These are phyloP conservation scores for Daktulosphaira vitifoliae DNA, from an alignment of 1,140 invertebrate species.

Conservation along the genomic window DNA sequence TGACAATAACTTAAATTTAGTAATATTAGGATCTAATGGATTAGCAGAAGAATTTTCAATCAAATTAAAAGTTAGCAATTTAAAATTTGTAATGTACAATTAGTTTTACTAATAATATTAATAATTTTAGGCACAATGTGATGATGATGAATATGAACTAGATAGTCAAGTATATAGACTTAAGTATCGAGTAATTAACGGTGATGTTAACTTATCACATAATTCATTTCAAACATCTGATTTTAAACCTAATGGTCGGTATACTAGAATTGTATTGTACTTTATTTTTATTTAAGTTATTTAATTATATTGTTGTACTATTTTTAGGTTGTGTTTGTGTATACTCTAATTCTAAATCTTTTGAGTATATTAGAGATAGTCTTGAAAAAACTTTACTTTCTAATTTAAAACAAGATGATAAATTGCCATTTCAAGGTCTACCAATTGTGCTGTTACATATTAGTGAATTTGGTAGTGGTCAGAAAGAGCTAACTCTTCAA, in stretches of 20 bases:
- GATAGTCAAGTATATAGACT: slow-evolving; percentile 74
- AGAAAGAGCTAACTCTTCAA: slow-evolving; percentile 54
- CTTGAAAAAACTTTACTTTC: slow-evolving; percentile 84
- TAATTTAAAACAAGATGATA: slow-evolving; percentile 83
- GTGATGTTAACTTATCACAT: slow-evolving; percentile 69
- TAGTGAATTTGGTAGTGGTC: slow-evolving; percentile 66
- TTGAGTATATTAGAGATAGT: slow-evolving; percentile 85
- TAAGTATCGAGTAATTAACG: slow-evolving; percentile 76
- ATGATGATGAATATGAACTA: slow-evolving; percentile 76
- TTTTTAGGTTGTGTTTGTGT: slow-evolving; percentile 66
- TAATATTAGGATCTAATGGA: slow-evolving; percentile 66
- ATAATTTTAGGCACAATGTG: slow-evolving; percentile 56
- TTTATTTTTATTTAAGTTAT: no score
- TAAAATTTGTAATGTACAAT: background rate
- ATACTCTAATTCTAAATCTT: slow-evolving; percentile 81
- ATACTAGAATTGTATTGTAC: no score
- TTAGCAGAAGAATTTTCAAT: slow-evolving; percentile 67
- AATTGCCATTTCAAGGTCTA: slow-evolving; percentile 73
- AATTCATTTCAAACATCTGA: slow-evolving; percentile 66
- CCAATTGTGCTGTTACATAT: slow-evolving; percentile 85
- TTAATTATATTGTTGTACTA: no score
- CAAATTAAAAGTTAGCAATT: slow-evolving; percentile 43
- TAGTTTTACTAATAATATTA: background rate
- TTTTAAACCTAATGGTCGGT: slow-evolving; percentile 58
- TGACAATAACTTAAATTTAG: slow-evolving; percentile 61